Evolutionary conservation across 2,797 vertebrate species (phyloP), one percentile per base, ranked within the genome.

Genomic region (Benthosema pterotum): DNA sequence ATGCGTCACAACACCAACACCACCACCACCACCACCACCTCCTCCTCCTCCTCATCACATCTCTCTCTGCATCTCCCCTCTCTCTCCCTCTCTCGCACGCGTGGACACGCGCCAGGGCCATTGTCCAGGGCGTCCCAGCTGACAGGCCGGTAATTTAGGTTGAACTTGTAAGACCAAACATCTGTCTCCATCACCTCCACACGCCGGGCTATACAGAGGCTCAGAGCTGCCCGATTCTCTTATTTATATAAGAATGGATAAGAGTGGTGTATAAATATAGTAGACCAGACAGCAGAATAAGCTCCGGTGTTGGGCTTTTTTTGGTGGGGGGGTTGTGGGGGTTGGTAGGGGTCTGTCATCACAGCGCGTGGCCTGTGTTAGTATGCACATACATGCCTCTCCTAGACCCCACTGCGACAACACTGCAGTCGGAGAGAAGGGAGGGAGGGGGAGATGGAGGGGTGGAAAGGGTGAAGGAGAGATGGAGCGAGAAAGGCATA

Each of bases 331-430:
- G 73, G 22, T n/a, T 4, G 32, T 1, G 50, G 15, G 57, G 17
- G 42, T 12, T 11, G 17, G 28, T 3, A 19, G 28, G 6, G 28
- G 28, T 7, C 3, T 25, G 22, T 25, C 22, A 75, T 63, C 60
- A 57, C 76, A 77, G 74, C 57, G 74, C 57, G 11, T 51, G 43
- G 85, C 63, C 71, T 46, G 64, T 69, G 86, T 92, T 92, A 89
- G 88, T 91, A 92, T 92, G 90, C 90, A 83, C 85, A 88, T 77
- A 75, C 89, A 92, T 87, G 88, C 88, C 52, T 89, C 85, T 79
- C 78, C 69, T 71, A 25, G 3, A 72, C 77, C 85, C 82, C 83
- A 86, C 85, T 90, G 88, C 87, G 80, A 87, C 88, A 87, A 85
- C 82, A 78, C 87, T 90, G 86, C 87, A 87, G 86, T 75, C 77